Evolutionary conservation across 2,797 vertebrate species (phyloP).

Genomic region (Rhinoraja longicauda): DNA sequence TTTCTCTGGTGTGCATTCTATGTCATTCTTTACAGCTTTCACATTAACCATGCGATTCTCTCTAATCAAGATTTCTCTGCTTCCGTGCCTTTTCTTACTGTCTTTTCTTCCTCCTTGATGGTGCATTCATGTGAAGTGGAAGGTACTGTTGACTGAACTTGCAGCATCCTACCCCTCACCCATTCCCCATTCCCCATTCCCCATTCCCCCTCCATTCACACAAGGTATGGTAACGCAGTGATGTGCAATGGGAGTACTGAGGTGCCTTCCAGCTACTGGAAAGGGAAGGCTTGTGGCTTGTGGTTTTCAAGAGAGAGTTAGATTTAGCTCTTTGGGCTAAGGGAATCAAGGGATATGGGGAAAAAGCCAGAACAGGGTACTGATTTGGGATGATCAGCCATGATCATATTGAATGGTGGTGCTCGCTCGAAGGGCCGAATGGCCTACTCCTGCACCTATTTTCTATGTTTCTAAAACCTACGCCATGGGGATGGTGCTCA

Average conservation of each 20-base stretch:
- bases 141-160: conserved; percentile 54
- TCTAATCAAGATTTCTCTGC: background rate
- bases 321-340: too few species aligned
- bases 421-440: too few species aligned
- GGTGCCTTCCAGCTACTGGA: background rate
- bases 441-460: too few species aligned
- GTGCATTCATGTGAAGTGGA: conserved; percentile 58
- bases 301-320: too few species aligned
- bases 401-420: too few species aligned
- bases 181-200: background rate
- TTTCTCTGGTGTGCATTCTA: background rate
- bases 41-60: background rate
- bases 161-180: background rate
- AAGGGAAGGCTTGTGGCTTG: background rate
- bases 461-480: background rate
- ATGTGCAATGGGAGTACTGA: conserved; percentile 39
- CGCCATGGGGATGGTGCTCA: background rate
- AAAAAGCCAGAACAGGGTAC: too few species aligned
- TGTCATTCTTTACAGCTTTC: background rate
- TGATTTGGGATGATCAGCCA: too few species aligned
- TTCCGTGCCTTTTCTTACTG: conserved; percentile 23
- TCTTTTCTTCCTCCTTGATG: conserved; percentile 44
- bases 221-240: background rate
- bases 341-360: too few species aligned
- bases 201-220: background rate